Base-by-base conservation (phyloP, 2,797 vertebrate genomes). In the Microctenopoma steveboyesi region DNA sequence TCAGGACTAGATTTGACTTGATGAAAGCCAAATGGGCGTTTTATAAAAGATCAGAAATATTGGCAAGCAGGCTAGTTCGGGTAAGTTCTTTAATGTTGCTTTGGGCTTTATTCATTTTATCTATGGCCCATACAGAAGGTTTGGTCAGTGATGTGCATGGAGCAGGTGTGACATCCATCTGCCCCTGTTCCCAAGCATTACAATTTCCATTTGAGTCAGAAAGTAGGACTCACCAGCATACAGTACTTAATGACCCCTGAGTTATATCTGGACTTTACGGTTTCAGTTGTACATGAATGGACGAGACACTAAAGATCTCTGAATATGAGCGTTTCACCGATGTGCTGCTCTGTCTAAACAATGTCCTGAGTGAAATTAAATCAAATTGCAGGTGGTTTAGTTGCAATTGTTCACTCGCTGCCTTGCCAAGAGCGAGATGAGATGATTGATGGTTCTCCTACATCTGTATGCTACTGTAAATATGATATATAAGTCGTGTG, bases 141-240 rank as follows among this genome's bases (percentile, higher is more conserved):
- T 85, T 87, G 85, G 85, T 76, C 48, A 42, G 15, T 64, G 53
- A 71, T 83, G 78, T 79, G 68, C 65, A 64, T 57, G 15, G 72
- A 90, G 72, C 86, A 90, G 87, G 82, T 88, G 89, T 79, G 43
- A 54, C 59, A 78, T 86, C 89, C 90, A 91, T 91, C 90, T 90
- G 90, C 72, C 63, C 47, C 71, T 67, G 45, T 72, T 83, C 78
- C 70, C 67, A 69, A 72, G 46, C 73, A 80, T 74, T 83, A 74
- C 78, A 73, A 77, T 60, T 69, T 76, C 67, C 52, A 73, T 71
- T 81, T 67, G 48, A 79, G 62, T 81, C 22, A 78, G 72, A 54
- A 74, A 78, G 56, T 69, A 45, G 66, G 74, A 55, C 63, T 66
- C 73, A 67, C 40, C 69, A 62, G 58, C 40, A 60, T 53, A 27